These are phyloP conservation scores for Heterochromis multidens DNA, from an alignment of 2,113 vertebrate genomes.

Conservation along the genomic window DNA sequence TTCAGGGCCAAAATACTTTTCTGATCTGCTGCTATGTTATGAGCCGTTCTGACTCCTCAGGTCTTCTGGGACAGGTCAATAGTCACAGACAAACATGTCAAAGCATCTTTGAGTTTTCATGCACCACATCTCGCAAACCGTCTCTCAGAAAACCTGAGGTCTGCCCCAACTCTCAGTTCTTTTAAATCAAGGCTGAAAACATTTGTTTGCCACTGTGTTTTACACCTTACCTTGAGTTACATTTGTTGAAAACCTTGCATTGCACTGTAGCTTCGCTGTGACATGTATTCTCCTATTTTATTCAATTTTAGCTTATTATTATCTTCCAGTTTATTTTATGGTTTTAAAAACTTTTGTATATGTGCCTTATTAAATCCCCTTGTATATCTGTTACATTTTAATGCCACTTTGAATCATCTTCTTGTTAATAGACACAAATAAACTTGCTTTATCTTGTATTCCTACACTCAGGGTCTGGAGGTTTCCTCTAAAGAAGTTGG, in stretches of 20 bases:
- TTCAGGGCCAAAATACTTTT: constrained; percentile 6
- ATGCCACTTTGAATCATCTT: neutral
- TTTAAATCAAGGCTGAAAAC: constrained; percentile 29
- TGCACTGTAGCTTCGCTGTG: constrained; percentile 2
- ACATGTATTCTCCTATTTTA: constrained; percentile 20
- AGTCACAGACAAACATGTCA: neutral
- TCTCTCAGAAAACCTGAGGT: constrained; percentile 58
- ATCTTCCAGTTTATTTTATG: neutral
- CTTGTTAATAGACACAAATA: neutral
- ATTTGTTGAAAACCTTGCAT: constrained; percentile 31
- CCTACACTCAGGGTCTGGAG: constrained; percentile 72
- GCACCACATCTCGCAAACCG: neutral
- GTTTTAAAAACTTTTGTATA: neutral
- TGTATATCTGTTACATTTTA: neutral
- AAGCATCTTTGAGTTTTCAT: neutral
- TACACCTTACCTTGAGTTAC: constrained; percentile 2
- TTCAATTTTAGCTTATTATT: constrained; percentile 9
- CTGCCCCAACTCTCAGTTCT: constrained; percentile 23
- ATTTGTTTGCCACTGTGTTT: constrained; percentile 33
- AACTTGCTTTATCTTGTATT: neutral
- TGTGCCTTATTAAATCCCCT: neutral
- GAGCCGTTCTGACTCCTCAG: constrained; percentile 18
- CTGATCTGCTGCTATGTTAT: constrained; percentile 36
- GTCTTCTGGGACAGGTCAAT: constrained; percentile 38
- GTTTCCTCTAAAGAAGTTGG: constrained; percentile 77